Evolutionary conservation across 1,140 invertebrate species (phyloP).

Genomic region (Orchesella cincta): DNA sequence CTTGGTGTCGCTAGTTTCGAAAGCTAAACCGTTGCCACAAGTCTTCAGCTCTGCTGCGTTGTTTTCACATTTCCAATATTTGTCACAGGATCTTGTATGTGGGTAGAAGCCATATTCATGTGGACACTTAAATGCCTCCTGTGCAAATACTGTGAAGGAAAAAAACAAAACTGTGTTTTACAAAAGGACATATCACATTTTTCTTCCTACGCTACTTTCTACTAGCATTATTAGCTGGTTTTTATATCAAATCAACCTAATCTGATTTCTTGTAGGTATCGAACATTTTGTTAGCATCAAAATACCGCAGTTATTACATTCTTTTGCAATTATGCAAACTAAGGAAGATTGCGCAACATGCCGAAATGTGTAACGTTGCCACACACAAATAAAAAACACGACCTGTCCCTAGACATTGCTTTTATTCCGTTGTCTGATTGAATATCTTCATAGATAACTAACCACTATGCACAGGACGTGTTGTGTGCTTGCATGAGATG

Average conservation of each 20-base stretch:
- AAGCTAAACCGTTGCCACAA: slow-evolving; percentile 90
- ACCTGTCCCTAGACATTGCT: too few relatives aligned
- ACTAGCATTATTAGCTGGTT: too few relatives aligned
- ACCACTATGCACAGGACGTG: too few relatives aligned
- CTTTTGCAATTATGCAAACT: slow-evolving; percentile 2
- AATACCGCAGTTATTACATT: too few relatives aligned
- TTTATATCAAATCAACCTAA: background rate
- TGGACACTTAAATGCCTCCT: slow-evolving; percentile 87
- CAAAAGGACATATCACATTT: background rate
- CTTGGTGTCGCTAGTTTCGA: slow-evolving; percentile 83
- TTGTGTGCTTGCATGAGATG: too few relatives aligned
- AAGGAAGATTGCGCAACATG: background rate
- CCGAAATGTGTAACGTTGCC: too few relatives aligned
- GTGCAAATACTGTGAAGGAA: slow-evolving; percentile 52
- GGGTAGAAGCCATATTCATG: slow-evolving; percentile 93
- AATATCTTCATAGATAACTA: too few relatives aligned
- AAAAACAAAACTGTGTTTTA: background rate
- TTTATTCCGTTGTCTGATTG: too few relatives aligned
- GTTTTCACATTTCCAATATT: slow-evolving; percentile 94
- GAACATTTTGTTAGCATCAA: background rate
- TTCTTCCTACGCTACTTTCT: too few relatives aligned
- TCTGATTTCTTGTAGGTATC: background rate
- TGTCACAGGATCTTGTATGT: slow-evolving; percentile 84
- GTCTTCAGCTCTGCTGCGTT: slow-evolving; percentile 84
- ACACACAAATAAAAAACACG: too few relatives aligned